Conservation (phyloP, 2,797 vertebrate genomes). For the Microcaecilia unicolor region DNA sequence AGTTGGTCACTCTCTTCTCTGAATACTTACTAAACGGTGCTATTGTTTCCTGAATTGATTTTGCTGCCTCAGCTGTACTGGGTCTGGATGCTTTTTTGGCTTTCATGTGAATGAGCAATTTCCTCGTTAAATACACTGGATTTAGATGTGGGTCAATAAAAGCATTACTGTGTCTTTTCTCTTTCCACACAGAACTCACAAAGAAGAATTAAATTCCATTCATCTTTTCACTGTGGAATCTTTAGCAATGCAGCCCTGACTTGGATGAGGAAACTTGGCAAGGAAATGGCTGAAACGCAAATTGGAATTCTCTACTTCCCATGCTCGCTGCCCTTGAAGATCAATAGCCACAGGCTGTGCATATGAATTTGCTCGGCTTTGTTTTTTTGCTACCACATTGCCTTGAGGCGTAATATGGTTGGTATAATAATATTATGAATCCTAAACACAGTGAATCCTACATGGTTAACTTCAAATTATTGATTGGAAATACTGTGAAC, state of each 20-base stretch:
- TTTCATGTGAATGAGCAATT: constrained; percentile 64
- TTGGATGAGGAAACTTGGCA: constrained; percentile 49
- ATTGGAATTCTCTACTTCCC: constrained; percentile 49
- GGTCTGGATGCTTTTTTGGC: constrained; percentile 51
- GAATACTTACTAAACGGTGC: constrained; percentile 40
- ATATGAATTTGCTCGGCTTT: constrained; percentile 42
- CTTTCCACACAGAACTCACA: constrained; percentile 54
- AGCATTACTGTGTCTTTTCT: constrained; percentile 61
- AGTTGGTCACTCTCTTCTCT: constrained; percentile 12
- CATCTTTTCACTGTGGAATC: constrained; percentile 60
- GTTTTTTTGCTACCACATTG: constrained; percentile 21
- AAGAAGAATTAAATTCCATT: constrained; percentile 60
- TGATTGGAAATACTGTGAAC: too few relatives aligned
- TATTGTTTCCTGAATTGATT: constrained; percentile 59
- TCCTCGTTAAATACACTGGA: constrained; percentile 63
- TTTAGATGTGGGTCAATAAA: constrained; percentile 66
- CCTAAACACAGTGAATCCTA: too few relatives aligned
- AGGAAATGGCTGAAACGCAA: constrained; percentile 50
- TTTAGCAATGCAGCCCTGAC: constrained; percentile 49
- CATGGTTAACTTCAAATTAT: constrained; percentile 22
- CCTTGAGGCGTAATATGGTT: constrained; percentile 19
- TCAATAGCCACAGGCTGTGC: constrained; percentile 30
- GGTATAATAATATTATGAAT: constrained; percentile 30
- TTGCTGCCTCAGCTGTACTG: constrained; percentile 53
- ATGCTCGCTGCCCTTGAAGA: constrained; percentile 28